These are phyloP conservation scores for Megaleporinus macrocephalus DNA, from an alignment of 2,113 vertebrate genomes.

Conservation along the genomic window DNA sequence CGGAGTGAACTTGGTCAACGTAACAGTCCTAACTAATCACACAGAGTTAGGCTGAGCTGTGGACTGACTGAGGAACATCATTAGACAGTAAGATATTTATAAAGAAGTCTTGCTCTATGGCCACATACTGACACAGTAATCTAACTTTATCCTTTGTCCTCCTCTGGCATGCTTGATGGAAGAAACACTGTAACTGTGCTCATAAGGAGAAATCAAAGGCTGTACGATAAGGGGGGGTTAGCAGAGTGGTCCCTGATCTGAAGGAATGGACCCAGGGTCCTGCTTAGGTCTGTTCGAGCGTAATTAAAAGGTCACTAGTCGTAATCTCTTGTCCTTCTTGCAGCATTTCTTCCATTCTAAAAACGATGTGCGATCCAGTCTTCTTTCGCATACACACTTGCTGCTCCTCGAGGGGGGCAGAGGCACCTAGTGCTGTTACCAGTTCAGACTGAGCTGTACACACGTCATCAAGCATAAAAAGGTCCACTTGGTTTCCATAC, in stretches of 20 bases:
- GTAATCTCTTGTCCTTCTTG: constrained; percentile 37
- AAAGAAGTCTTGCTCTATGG: constrained; percentile 7
- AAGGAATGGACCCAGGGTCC: neutral
- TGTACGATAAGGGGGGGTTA: neutral
- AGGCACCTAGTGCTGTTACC: constrained; percentile 31
- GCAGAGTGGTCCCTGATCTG: constrained; percentile 7
- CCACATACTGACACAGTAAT: constrained; percentile 32
- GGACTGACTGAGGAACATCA: constrained; percentile 8
- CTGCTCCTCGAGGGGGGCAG: constrained; percentile 15
- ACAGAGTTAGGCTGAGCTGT: constrained; percentile 5
- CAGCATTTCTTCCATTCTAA: constrained; percentile 27
- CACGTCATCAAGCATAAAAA: neutral
- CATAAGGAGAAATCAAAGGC: neutral
- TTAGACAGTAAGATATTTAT: neutral
- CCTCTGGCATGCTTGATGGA: constrained; percentile 3
- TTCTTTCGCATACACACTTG: neutral
- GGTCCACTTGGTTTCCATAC: constrained; percentile 13
- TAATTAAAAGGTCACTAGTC: constrained; percentile 15
- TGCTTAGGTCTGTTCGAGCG: neutral
- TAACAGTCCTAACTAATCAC: constrained; percentile 6
- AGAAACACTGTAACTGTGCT: constrained; percentile 36
- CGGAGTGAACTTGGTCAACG: neutral
- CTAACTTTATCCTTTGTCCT: neutral
- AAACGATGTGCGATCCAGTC: neutral
- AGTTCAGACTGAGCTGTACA: neutral